Base-by-base conservation (phyloP, 2,113 vertebrate genomes). In the Fukomys damarensis region DNA sequence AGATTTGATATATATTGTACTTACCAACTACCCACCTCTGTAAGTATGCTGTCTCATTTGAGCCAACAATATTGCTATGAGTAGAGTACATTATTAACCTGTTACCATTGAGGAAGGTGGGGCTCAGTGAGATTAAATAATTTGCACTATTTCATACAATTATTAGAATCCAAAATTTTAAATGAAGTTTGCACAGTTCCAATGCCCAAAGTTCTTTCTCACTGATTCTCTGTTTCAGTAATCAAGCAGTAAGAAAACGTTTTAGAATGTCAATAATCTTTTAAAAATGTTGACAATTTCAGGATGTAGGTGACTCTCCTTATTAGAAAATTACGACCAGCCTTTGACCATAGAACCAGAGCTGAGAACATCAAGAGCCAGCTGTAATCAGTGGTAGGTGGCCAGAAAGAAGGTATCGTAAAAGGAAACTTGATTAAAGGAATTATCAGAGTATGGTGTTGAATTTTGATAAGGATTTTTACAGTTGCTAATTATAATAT, bases 401-500 rank as follows among this genome's bases (percentile, higher is more conserved):
- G 46, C 95, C 13, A 38, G 38, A 52, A 80, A 84, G 30, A 96
- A 52, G 9, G 30, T 46, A 41, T 49, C 43, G 35, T 76, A 84
- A 89, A 94, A 70, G n/a, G 11, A 3, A 93, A 54, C 11, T 26
- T 74, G 35, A 68, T 83, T 86, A 11, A 91, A 93, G 59, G 35
- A 93, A 89, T 96, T 79, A 43, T 1, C 5, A 82, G 30, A 80
- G 20, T 52, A 86, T 26, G 28, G 56, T 86, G 83, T 32, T 30
- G 4, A 79, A 91, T 95, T 96, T 88, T 74, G 56, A 91, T 61
- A 76, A 93, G 22, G 0, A 5, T 14, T 82, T 94, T 93, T 96
- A 89, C 10, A 91, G 58, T 82, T 94, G 63, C 30, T 96, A 93
- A 89, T 94, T 91, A 11, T 91, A 82, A 68, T 94, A 86, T 86